Base-by-base conservation (phyloP, 2,113 vertebrate genomes). In the Isurus oxyrinchus region DNA sequence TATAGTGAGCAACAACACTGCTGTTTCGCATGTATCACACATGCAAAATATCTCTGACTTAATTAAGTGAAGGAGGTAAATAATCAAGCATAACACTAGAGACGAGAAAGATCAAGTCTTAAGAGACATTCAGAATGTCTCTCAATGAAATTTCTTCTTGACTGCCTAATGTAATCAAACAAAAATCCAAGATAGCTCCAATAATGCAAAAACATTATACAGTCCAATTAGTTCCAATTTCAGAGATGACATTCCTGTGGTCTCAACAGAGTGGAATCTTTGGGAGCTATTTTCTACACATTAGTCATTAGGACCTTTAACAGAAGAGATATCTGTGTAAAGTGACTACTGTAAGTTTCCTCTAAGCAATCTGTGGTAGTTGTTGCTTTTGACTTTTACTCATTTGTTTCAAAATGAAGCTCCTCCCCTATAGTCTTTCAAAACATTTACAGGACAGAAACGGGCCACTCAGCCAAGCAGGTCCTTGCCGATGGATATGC, bases 121-220 rank as follows among this genome's bases (percentile, higher is more conserved):
- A 49, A 86, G 49, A 55, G 86, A 55, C 23, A 88, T 55, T 55
- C 87, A 57, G 49, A 90, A 90, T 31, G 49, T 90, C 84, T 31
- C 57, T 59, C 87, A 57, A 31, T 93, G 55, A 93, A 93, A 93
- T 61, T 61, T 93, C 31, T n/a, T 61, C 55, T 61, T 93, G 31
- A 93, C 88, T 90, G 53, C 87, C 23, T 90, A 84, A 53, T 59
- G 88, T n/a, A 61, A 93, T 93, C 55, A 93, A 93, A 59, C 55
- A 90, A 57, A 31, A 90, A 61, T 14, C 55, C 88, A 93, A 93
- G 57, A 35, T 40, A 40, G 31, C 21, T 21, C n/a, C 63, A 63
- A 63, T 94, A 66, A 94, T 94, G 21, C 31, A 63, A 94, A n/a
- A 21, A 66, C 16, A 21, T 63, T 94, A n/a, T 63, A n/a, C 90